Percentiles rank a stretch among this genome's conserved stretches.
phyloP scores from a whole-genome alignment of 1,140 invertebrate species.

The Panulirus ornatus region DNA sequence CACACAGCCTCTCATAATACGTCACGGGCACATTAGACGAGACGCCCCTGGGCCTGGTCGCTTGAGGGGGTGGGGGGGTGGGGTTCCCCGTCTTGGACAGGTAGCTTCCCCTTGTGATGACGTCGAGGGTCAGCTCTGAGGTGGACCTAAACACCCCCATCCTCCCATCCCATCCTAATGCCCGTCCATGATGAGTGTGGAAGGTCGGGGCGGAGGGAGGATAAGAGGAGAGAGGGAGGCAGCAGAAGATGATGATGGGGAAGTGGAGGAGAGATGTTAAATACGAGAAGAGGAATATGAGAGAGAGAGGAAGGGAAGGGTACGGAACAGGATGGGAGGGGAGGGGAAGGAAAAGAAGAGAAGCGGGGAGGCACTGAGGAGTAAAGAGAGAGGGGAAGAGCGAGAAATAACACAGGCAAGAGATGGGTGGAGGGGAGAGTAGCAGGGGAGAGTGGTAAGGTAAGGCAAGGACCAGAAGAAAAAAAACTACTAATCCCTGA shows the following conservation, averaged over 20 bases:
- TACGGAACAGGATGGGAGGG: background rate
- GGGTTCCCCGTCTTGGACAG: too few relatives aligned
- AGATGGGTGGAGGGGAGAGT: background rate
- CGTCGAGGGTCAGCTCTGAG: too few relatives aligned
- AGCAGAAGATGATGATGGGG: background rate
- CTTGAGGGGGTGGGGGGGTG: too few relatives aligned
- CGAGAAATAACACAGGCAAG: background rate
- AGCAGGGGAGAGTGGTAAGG: background rate
- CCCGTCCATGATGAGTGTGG: too few relatives aligned
- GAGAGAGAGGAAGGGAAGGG: background rate
- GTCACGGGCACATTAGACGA: too few relatives aligned
- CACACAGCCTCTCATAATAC: too few relatives aligned
- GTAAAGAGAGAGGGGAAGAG: background rate
- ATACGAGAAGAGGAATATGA: background rate
- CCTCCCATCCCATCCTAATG: too few relatives aligned
- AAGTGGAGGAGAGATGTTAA: background rate
- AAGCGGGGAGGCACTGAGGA: too few relatives aligned
- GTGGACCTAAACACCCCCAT: too few relatives aligned
- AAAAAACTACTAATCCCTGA: too few relatives aligned
- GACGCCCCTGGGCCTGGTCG: too few relatives aligned
- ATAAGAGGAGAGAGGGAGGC: background rate
- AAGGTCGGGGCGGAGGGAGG: background rate
- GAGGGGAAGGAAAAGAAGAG: background rate
- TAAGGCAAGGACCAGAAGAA: background rate
- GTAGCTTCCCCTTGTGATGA: too few relatives aligned